Percentiles rank a stretch among this genome's conserved stretches.
Conservation (phyloP, 2,113 vertebrate species). For the Odocoileus hemionus region DNA sequence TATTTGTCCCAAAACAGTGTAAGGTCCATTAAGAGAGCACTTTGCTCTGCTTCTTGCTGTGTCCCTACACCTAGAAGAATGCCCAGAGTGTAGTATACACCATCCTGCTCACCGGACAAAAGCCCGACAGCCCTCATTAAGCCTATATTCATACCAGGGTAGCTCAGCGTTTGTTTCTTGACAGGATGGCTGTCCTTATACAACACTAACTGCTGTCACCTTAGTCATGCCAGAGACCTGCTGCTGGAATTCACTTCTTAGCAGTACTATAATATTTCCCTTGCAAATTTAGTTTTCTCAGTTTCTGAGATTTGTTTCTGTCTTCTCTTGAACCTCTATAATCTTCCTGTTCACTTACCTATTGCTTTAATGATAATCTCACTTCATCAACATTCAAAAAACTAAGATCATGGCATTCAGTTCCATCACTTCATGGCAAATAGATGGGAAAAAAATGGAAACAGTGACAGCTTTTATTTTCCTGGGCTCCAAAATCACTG, state of each 20-base stretch:
- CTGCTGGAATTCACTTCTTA: neutral
- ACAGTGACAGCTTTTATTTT: neutral
- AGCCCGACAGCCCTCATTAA: neutral
- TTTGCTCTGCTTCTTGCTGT: neutral
- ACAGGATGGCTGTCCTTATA: neutral
- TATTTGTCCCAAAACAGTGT: neutral
- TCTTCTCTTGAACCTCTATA: neutral
- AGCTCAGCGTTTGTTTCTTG: neutral
- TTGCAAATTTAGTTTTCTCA: neutral
- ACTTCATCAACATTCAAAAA: neutral
- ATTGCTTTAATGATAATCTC: neutral
- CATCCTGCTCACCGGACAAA: neutral
- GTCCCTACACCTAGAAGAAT: neutral
- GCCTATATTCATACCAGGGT: neutral
- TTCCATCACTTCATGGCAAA: neutral
- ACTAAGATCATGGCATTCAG: neutral
- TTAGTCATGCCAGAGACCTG: neutral
- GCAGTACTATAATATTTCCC: neutral
- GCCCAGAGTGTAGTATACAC: rapidly evolving
- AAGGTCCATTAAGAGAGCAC: neutral
- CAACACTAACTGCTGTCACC: neutral
- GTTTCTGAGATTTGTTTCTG: neutral
- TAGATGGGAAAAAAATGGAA: neutral
- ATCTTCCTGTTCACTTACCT: neutral
- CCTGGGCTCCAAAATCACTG: neutral